Conservation (phyloP, 2,113 vertebrate species). For the Sterrhoptilus dennistouni region DNA sequence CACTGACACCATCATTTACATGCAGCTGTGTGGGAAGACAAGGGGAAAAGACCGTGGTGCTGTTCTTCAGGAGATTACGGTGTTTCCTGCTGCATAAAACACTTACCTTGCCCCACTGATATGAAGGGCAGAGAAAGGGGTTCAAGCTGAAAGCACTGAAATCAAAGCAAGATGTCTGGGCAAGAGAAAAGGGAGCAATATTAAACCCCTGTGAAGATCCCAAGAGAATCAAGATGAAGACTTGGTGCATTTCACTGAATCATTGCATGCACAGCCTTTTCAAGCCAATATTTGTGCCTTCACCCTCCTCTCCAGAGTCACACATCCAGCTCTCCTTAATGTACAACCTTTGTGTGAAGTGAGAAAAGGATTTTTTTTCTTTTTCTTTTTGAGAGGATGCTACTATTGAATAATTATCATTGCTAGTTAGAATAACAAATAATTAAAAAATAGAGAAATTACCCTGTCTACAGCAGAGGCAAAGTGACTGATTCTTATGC, state of each 20-base stretch:
- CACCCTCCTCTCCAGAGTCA: background rate
- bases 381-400: background rate
- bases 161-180: background rate
- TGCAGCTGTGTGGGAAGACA: background rate
- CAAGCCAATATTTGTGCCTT: background rate
- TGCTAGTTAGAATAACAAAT: background rate
- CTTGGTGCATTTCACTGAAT: background rate
- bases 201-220: background rate
- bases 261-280: background rate
- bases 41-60: fast-evolving
- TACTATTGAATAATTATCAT: background rate
- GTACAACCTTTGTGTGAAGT: background rate
- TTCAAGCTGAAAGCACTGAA: background rate
- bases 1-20: background rate
- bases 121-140: background rate
- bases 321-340: background rate
- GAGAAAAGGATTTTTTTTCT: background rate
- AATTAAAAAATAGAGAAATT: background rate
- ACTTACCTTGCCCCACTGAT: background rate
- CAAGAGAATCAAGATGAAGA: background rate
- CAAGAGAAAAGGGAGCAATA: background rate
- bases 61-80: background rate
- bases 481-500: background rate
- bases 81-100: background rate
- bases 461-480: background rate